phyloP scores from a whole-genome alignment of 1,140 invertebrate genomes.

The Pteromalus puparum region DNA sequence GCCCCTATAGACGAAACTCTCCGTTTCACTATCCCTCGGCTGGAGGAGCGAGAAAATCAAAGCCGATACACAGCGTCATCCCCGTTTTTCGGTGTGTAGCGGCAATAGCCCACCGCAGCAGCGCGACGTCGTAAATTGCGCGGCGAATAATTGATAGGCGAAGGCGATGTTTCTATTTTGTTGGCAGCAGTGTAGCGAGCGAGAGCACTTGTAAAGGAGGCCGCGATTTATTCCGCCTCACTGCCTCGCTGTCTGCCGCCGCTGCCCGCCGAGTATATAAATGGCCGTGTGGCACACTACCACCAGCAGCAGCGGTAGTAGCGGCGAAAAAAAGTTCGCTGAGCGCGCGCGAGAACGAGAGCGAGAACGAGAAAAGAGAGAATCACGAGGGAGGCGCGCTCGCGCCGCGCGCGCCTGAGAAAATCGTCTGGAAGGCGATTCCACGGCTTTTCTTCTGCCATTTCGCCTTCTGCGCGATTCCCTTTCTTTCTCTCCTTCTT shows the following conservation, averaged over 20 bases:
- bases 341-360: slow-evolving; percentile 47
- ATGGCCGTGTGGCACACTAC: slow-evolving; percentile 59
- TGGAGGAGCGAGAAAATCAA: too few relatives aligned
- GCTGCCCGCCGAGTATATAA: slow-evolving; percentile 64
- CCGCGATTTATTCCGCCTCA: slow-evolving; percentile 72
- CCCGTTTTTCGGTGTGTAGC: too few relatives aligned
- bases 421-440: slow-evolving; percentile 61
- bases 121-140: slow-evolving; percentile 68
- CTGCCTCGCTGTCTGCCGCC: slow-evolving; percentile 68
- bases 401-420: slow-evolving; percentile 51
- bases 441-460: slow-evolving; percentile 56
- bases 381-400: slow-evolving; percentile 30
- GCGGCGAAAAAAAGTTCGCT: slow-evolving; percentile 31
- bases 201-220: slow-evolving; percentile 68
- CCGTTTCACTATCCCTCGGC: too few relatives aligned
- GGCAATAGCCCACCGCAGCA: slow-evolving; percentile 39
- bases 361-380: slow-evolving; percentile 53
- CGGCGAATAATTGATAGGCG: slow-evolving; percentile 73
- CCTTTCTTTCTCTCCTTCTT: not conserved
- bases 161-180: slow-evolving; percentile 74
- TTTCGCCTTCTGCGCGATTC: slow-evolving; percentile 44
- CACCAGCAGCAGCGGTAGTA: not conserved
- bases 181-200: slow-evolving; percentile 61
- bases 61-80: too few relatives aligned
- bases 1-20: too few relatives aligned